Evolutionary conservation across 2,797 vertebrate genomes (phyloP), one percentile per base, ranked within the genome.

Genomic region (Morus bassanus): DNA sequence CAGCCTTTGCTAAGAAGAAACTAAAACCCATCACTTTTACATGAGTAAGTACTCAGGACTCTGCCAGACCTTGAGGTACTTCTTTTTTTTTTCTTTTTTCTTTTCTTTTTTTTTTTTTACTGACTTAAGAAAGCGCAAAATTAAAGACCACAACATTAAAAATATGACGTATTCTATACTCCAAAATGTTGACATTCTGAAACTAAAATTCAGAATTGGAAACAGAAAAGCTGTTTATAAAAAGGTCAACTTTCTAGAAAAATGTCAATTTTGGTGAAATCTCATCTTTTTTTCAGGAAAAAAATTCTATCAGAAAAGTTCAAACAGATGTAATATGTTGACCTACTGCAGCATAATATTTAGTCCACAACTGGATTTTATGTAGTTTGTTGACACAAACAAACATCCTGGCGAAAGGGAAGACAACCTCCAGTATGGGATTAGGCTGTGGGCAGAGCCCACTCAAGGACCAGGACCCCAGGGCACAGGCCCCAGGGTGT

Each of bases 1-100:
- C 45, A 74, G 37, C 31, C 41, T 56, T 68, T 6, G 2, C 5
- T 80, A 65, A 50, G 48, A 13, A 88, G 89, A 94, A 89, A 89
- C 72, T 80, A 83, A 89, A 96, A 57, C 16, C 59, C 60, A 17
- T 46, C 85, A 85, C 91, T 83, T 91, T 69, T 85, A 61, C 56
- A 13, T 63, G 39, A 90, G 27, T 86, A 59, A 88, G 46, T 81
- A 23, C 67, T 75, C 37, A 72, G 56, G 53, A 45, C 63, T 80
- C 64, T 0, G 1, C 51, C 85, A 86, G 33, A 61, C 35, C 64
- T 61, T 33, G n/a, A 95, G 27, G 31, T 73, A 33, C 17, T 37
- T 46, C 3, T 8, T 39, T 39, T 39, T 39, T 39, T 39, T 39
- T 39, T 48, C 15, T 14, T 54, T 11, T 7, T 31, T 33, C 13